Conservation (phyloP, 2,113 vertebrate genomes). For the Cranoglanis bouderius region DNA sequence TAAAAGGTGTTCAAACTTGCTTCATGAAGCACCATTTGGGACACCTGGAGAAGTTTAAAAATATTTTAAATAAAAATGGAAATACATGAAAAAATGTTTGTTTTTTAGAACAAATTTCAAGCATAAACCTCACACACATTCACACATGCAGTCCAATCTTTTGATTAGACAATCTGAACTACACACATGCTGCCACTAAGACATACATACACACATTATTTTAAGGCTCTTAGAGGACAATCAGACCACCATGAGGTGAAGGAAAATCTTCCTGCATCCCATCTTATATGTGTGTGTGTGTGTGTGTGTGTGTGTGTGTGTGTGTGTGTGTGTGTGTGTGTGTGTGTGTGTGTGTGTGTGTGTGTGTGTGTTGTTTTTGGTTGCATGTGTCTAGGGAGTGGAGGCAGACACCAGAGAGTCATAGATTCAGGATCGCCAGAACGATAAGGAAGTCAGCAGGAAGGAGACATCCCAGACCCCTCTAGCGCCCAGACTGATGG, state of each 20-base stretch:
- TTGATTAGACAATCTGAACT: background rate
- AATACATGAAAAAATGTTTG: no score
- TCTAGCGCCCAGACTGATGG: constrained; percentile 55
- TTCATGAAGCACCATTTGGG: background rate
- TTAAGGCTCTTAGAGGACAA: constrained; percentile 38
- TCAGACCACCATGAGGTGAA: constrained; percentile 40
- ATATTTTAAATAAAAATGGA: background rate
- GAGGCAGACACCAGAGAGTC: constrained; percentile 48
- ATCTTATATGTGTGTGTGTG: constrained; percentile 29
- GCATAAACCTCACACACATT: background rate
- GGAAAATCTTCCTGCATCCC: constrained; percentile 48
- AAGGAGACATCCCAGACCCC: constrained; percentile 59
- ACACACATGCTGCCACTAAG: background rate
- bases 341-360: constrained; percentile 16
- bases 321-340: constrained; percentile 47
- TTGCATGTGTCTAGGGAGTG: constrained; percentile 47
- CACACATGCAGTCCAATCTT: background rate
- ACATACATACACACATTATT: constrained; percentile 19
- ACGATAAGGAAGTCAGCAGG: constrained; percentile 58
- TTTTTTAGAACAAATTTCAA: background rate
- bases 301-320: constrained; percentile 47
- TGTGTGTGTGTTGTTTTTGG: constrained; percentile 41
- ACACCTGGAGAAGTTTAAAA: background rate
- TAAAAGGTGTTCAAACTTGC: background rate
- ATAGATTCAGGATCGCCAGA: constrained; percentile 50